Percentiles rank a stretch among this genome's conserved stretches.
Conservation (phyloP, 1,140 invertebrate genomes). For the Lepeophtheirus salmonis region DNA sequence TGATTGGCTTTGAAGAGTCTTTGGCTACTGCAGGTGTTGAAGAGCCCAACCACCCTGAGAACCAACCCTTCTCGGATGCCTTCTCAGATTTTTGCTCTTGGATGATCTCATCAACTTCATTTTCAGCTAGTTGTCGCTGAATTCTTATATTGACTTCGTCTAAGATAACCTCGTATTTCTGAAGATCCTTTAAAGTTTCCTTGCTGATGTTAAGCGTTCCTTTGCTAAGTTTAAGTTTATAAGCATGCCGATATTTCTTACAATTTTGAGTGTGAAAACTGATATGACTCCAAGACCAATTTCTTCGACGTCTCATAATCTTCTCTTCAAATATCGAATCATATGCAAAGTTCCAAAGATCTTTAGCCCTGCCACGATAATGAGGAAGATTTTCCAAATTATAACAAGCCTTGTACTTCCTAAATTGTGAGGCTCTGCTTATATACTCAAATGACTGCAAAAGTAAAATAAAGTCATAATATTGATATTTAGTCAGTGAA, state of each 20-base stretch:
- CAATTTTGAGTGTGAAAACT: neutral
- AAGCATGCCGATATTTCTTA: neutral
- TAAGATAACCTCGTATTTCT: neutral
- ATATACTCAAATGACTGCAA: constrained; percentile 9
- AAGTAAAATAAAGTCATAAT: constrained; percentile 10
- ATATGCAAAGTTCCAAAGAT: constrained; percentile 7
- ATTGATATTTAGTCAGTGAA: constrained; percentile 9
- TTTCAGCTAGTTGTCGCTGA: constrained; percentile 3
- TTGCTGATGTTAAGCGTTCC: neutral
- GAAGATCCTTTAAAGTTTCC: neutral
- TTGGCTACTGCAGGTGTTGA: neutral
- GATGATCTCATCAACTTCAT: neutral
- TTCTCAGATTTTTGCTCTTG: neutral
- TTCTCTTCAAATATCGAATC: neutral
- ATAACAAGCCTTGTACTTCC: constrained; percentile 6
- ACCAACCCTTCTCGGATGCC: neutral
- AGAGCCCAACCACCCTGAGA: neutral
- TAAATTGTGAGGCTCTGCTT: neutral
- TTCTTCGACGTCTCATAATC: neutral
- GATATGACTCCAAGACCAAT: constrained; percentile 7
- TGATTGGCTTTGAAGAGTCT: no score
- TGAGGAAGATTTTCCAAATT: neutral
- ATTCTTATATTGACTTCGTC: constrained; percentile 6
- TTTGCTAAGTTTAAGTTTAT: neutral
- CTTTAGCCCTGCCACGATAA: neutral